Conservation (phyloP, 1,140 invertebrate genomes). For the Rhyzopertha dominica region DNA sequence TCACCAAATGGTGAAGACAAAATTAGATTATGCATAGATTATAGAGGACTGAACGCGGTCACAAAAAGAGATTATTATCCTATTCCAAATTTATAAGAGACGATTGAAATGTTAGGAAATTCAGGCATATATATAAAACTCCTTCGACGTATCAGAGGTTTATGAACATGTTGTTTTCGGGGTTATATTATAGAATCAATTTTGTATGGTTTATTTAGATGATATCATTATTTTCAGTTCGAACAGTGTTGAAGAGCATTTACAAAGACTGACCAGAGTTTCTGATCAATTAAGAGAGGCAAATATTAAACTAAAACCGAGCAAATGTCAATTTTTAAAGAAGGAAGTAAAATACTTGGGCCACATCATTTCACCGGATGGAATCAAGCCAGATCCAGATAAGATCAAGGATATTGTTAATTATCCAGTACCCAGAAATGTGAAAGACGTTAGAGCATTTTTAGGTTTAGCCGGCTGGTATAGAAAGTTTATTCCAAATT, state of each 20-base stretch:
- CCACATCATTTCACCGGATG: slow-evolving; percentile 22
- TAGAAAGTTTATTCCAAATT: slow-evolving; percentile 23
- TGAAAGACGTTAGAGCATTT: slow-evolving; percentile 46
- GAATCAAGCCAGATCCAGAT: slow-evolving; percentile 23
- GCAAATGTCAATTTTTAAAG: slow-evolving; percentile 44
- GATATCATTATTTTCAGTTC: slow-evolving; percentile 45
- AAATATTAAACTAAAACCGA: slow-evolving; percentile 42
- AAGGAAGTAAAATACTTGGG: slow-evolving; percentile 24
- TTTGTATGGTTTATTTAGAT: too few species aligned
- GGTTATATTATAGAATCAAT: too few species aligned
- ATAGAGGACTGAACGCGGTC: slow-evolving; percentile 1
- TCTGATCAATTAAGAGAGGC: slow-evolving; percentile 23
- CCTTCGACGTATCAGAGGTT: too few species aligned
- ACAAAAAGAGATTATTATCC: not conserved
- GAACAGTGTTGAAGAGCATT: slow-evolving; percentile 31
- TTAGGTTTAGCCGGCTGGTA: slow-evolving; percentile 42
- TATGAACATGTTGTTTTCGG: too few species aligned
- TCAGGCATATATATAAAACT: too few species aligned
- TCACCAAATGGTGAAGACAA: not conserved
- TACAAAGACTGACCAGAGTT: slow-evolving; percentile 16
- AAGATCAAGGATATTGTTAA: slow-evolving; percentile 22
- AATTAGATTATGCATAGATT: slow-evolving; percentile 1
- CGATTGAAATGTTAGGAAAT: not conserved
- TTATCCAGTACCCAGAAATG: slow-evolving; percentile 18
- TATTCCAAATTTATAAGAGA: not conserved